Evolutionary conservation across 2,113 vertebrate species (phyloP).

Genomic region (Nipponia nippon): DNA sequence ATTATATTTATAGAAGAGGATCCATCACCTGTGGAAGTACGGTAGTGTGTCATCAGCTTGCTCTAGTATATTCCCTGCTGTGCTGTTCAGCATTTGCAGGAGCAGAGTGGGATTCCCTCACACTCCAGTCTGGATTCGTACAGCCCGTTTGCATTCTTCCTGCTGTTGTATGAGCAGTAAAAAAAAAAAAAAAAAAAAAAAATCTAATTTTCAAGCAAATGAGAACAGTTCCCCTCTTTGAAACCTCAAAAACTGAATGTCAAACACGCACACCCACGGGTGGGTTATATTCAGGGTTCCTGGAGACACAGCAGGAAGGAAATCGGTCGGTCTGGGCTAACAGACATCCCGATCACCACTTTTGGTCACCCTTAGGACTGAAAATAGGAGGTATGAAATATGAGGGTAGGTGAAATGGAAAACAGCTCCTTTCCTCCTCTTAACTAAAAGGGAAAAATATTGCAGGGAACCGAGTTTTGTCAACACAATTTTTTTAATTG

Average conservation of each 20-base stretch:
- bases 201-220: background rate
- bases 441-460: background rate
- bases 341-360: background rate
- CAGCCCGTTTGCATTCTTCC: background rate
- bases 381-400: background rate
- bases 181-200: background rate
- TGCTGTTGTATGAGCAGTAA: background rate
- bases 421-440: background rate
- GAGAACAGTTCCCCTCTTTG: background rate
- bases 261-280: background rate
- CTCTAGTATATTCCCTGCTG: background rate
- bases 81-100: background rate
- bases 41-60: background rate
- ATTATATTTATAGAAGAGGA: background rate
- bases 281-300: background rate
- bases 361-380: background rate
- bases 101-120: background rate
- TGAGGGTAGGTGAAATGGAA: background rate
- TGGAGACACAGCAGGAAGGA: slow-evolving; percentile 34
- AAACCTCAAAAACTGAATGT: background rate
- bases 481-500: background rate
- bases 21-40: background rate
- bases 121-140: background rate
- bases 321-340: background rate
- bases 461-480: background rate